Evolutionary conservation across 2,888 invertebrate genomes (phyloP).

Genomic region (Cryptocephalus primarius): DNA sequence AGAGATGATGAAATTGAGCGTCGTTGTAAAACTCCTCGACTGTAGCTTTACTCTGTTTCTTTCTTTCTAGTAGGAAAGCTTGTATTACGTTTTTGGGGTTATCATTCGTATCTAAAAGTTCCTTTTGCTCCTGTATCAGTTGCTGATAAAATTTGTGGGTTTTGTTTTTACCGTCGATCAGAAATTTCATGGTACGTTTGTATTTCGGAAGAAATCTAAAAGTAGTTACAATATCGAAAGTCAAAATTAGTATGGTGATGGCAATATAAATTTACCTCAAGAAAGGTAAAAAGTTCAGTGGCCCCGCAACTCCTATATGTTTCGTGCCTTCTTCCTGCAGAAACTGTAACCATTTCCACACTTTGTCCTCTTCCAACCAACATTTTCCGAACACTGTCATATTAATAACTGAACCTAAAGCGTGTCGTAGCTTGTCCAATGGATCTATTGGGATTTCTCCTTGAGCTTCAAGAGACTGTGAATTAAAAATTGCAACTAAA

Average conservation of each 20-base stretch:
- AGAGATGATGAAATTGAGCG: conserved; percentile 59
- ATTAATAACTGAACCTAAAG: conserved; percentile 67
- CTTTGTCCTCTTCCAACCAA: conserved; percentile 55
- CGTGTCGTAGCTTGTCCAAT: conserved; percentile 49
- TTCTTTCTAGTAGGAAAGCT: conserved; percentile 52
- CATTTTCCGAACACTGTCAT: conserved; percentile 66
- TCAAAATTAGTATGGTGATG: no score
- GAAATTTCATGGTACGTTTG: conserved; percentile 49
- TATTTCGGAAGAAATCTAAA: conserved; percentile 52
- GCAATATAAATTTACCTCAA: no score
- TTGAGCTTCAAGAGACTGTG: conserved; percentile 9
- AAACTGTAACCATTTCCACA: conserved; percentile 66
- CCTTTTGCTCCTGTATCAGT: conserved; percentile 45
- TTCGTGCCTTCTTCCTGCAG: conserved; percentile 77
- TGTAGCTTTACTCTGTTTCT: conserved; percentile 33
- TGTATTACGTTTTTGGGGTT: conserved; percentile 41
- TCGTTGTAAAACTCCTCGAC: conserved; percentile 45
- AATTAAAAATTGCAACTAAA: neutral
- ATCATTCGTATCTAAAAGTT: conserved; percentile 5
- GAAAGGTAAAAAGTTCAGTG: conserved; percentile 72
- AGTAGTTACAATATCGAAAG: neutral
- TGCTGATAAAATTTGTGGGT: conserved; percentile 63
- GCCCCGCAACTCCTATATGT: conserved; percentile 70
- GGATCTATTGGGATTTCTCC: conserved; percentile 33
- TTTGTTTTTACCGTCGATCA: conserved; percentile 58